Conservation (phyloP, 1,140 invertebrate genomes). For the Drosophila saltans region DNA sequence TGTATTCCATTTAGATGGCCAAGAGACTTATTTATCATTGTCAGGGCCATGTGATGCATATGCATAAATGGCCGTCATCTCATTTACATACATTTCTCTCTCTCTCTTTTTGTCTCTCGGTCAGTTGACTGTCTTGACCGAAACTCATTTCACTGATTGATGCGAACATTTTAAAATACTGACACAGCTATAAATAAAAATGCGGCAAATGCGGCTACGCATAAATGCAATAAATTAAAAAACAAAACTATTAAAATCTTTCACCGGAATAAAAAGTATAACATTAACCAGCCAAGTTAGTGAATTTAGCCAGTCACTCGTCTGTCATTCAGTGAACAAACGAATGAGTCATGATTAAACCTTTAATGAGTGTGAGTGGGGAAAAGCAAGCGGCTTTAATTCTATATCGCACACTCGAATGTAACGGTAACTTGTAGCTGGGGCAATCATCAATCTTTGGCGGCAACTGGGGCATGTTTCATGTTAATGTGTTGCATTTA, state of each 20-base stretch:
- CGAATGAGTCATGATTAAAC: slow-evolving; percentile 48
- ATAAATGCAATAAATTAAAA: slow-evolving; percentile 75
- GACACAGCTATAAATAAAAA: slow-evolving; percentile 71
- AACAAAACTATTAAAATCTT: slow-evolving; percentile 75
- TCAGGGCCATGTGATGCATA: slow-evolving; percentile 52
- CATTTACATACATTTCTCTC: slow-evolving; percentile 38
- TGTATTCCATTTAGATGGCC: slow-evolving; percentile 26
- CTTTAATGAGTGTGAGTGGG: slow-evolving; percentile 13
- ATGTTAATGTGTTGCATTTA: slow-evolving; percentile 43
- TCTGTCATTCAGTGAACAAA: background rate
- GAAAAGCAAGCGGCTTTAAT: slow-evolving; percentile 2
- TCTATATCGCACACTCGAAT: slow-evolving; percentile 13
- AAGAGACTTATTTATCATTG: slow-evolving; percentile 70
- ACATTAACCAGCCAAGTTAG: background rate
- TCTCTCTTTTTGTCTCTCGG: slow-evolving; percentile 13
- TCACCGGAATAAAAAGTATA: slow-evolving; percentile 46
- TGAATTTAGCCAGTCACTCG: background rate
- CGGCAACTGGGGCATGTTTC: slow-evolving; percentile 33
- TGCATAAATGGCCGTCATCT: slow-evolving; percentile 45
- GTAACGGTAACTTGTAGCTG: slow-evolving; percentile 36
- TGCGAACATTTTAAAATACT: slow-evolving; percentile 69
- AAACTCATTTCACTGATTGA: slow-evolving; percentile 80
- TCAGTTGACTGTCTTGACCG: slow-evolving; percentile 30
- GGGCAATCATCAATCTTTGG: slow-evolving; percentile 40
- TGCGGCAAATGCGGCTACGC: slow-evolving; percentile 59